phyloP scores from a whole-genome alignment of 2,113 vertebrate genomes.

The Mirza zaza region DNA sequence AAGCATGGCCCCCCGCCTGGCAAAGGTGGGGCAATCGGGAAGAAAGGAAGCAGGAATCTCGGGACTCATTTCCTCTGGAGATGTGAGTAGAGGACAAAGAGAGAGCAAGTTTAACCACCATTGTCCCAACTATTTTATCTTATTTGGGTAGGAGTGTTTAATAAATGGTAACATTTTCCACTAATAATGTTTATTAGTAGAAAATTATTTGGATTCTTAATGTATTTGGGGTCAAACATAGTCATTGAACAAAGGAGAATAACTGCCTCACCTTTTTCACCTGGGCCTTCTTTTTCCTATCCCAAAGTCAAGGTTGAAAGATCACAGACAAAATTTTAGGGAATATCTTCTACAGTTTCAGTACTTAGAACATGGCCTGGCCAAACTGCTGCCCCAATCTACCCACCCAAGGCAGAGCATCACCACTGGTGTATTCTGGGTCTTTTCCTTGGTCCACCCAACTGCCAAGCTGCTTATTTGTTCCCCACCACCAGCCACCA shows the following conservation, averaged over 20 bases:
- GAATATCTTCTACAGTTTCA: neutral
- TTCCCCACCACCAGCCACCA: neutral
- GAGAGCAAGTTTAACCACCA: neutral
- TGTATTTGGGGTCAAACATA: neutral
- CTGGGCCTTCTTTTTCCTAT: neutral
- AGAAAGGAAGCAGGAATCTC: neutral
- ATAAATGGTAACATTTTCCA: neutral
- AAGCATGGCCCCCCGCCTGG: too few species aligned
- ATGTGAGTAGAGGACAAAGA: neutral
- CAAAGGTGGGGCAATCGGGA: neutral
- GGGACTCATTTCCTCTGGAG: neutral
- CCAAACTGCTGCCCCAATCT: neutral
- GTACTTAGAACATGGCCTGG: neutral
- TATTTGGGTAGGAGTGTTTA: neutral
- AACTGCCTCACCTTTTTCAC: neutral
- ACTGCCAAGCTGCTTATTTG: too few species aligned
- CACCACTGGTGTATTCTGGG: neutral
- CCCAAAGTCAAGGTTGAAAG: neutral
- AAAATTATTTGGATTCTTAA: neutral
- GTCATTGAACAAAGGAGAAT: neutral
- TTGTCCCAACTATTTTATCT: neutral
- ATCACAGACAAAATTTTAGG: neutral
- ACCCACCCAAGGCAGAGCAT: neutral
- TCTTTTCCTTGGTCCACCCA: neutral
- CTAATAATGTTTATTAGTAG: neutral